Conservation (phyloP, 2,113 vertebrate species). For the Jacana jacana region DNA sequence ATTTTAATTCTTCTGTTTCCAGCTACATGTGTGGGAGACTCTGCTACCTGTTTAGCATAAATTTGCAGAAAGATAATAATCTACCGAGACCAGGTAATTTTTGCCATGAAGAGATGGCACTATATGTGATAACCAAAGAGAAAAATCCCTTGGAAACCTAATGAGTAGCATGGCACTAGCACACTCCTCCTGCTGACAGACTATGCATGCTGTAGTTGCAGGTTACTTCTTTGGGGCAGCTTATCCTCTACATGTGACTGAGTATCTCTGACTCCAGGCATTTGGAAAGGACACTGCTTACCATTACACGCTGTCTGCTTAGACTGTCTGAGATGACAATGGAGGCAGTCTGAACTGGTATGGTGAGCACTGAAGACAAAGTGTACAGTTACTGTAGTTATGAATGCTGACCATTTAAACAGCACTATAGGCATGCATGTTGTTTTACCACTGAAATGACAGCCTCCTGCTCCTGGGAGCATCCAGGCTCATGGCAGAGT, state of each 20-base stretch:
- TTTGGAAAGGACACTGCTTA: background rate
- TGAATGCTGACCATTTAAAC: background rate
- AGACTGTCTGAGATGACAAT: background rate
- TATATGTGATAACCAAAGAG: background rate
- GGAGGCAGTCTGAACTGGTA: background rate
- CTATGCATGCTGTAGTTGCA: rapidly evolving
- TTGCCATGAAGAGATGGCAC: background rate
- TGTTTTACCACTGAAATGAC: background rate
- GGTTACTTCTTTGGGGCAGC: background rate
- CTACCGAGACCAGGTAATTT: background rate
- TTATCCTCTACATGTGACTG: background rate
- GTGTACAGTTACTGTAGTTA: background rate
- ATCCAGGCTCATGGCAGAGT: background rate
- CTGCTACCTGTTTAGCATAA: background rate
- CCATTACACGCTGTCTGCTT: background rate
- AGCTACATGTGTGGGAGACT: background rate
- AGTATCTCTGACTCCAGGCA: background rate
- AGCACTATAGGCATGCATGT: background rate
- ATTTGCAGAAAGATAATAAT: background rate
- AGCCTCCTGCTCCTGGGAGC: background rate
- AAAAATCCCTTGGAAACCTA: background rate
- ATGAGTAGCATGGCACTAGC: background rate
- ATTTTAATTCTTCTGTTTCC: constrained; percentile 10
- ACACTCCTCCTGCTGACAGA: background rate
- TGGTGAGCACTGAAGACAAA: background rate